Evolutionary conservation across 1,140 invertebrate genomes (phyloP), one percentile per base, ranked within the genome.

Genomic region (Dendroctonus ponderosae): DNA sequence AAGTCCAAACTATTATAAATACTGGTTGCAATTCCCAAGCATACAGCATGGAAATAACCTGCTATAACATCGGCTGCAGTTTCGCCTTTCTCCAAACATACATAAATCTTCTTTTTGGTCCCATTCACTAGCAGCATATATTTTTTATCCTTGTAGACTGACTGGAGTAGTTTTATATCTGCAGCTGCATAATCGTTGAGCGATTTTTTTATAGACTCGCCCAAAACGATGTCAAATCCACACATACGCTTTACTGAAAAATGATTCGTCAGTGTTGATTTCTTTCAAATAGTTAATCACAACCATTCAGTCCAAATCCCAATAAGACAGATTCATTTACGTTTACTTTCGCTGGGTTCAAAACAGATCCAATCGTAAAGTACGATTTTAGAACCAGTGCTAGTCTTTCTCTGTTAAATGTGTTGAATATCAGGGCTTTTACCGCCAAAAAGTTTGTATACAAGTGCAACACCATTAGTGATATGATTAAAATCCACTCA

Each of bases 381-480:
- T 85, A 92, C 59, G 85, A 78, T 68, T 85, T 79, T 7, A 92
- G 72, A 15, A 90, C 77, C 59, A 90, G 81, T 43, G 89, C 77
- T 50, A 93, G 85, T 43, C 94, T 82, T 65, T 87, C 83, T 72
- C 86, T 85, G 78, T 97, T 98, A 7, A 98, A 84, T 0, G 87
- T 87, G 73, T 88, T 85, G 76, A 97, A 85, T 70, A 85, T 82
- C 68, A 87, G 78, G 5, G 89, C 81, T 70, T 84, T 85, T 0
- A 98, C 92, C 7, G 94, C 94, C 67, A 83, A 82, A 75, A 93
- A 94, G 82, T 98, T 98, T 5, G 91, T 87, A 75, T 86, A 86
- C 2, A 97, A 80, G 81, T 98, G 96, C 15, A 94, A 71, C 26
- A 81, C 70, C n/a, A 92, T 91, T 72, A 96, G 87, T 0, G 89